These are phyloP conservation scores for Galerucella calmariensis DNA, from an alignment of 2,888 invertebrate species.

Conservation along the genomic window DNA sequence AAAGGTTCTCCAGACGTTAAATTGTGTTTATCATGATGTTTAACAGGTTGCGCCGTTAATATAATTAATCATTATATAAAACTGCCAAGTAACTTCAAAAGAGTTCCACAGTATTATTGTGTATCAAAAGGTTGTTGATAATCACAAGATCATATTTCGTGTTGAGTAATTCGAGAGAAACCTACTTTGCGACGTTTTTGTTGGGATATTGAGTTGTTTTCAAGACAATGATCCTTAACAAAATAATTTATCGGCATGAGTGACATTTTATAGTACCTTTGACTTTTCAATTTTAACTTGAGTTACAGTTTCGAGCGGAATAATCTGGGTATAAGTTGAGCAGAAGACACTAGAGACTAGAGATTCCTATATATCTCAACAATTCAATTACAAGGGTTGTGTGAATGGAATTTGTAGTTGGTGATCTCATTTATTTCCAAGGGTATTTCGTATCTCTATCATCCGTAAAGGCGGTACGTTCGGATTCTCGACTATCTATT, in stretches of 20 bases:
- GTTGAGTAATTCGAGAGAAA: too few species aligned
- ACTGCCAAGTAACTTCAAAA: too few species aligned
- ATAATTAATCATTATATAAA: too few species aligned
- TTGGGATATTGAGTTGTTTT: background rate
- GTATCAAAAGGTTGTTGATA: too few species aligned
- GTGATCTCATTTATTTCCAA: constrained; percentile 12
- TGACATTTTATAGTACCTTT: background rate
- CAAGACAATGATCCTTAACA: background rate
- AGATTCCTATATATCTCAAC: constrained; percentile 12
- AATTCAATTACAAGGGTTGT: constrained; percentile 18
- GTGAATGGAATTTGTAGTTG: constrained; percentile 10
- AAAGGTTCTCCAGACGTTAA: too few species aligned
- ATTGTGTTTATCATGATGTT: too few species aligned
- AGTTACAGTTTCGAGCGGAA: background rate
- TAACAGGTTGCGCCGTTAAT: too few species aligned
- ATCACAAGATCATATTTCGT: too few species aligned
- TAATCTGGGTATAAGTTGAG: background rate
- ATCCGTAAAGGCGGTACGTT: background rate
- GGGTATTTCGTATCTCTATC: constrained; percentile 15
- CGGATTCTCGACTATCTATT: constrained; percentile 11
- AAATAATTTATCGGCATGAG: background rate
- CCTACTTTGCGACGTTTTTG: too few species aligned
- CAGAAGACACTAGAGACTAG: constrained; percentile 5
- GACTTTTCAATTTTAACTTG: background rate
- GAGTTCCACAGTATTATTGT: too few species aligned